These are phyloP conservation scores for Setophaga petechia DNA, from an alignment of 2,113 vertebrate genomes.

Conservation along the genomic window DNA sequence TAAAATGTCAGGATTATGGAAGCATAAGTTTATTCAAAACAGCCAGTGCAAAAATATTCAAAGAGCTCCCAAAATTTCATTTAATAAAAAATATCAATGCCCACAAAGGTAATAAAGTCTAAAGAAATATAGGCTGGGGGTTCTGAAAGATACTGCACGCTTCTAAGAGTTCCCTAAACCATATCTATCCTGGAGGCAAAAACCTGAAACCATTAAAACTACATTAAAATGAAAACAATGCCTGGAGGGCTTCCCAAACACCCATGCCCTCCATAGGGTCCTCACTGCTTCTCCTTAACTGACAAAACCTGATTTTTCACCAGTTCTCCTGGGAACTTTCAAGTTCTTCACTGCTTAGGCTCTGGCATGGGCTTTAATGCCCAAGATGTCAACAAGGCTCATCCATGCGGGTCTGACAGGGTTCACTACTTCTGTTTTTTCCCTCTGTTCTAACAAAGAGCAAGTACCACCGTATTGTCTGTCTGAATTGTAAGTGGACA, in stretches of 20 bases:
- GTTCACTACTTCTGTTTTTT: background rate
- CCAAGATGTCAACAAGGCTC: background rate
- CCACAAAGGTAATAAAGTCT: background rate
- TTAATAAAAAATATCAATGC: background rate
- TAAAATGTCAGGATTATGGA: background rate
- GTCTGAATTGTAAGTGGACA: background rate
- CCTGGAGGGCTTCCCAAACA: conserved; percentile 18
- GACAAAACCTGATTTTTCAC: background rate
- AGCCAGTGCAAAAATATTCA: background rate
- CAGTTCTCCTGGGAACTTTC: conserved; percentile 1
- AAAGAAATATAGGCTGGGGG: background rate
- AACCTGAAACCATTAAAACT: background rate
- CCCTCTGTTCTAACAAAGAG: background rate
- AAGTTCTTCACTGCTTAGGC: background rate
- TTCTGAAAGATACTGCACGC: background rate
- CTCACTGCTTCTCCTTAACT: background rate
- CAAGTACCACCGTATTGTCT: background rate
- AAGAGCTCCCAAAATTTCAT: background rate
- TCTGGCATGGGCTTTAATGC: background rate
- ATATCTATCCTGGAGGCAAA: background rate
- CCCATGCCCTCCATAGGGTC: background rate
- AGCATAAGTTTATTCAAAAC: background rate
- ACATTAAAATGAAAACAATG: background rate
- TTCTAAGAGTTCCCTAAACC: background rate
- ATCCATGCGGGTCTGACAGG: background rate